Conservation (phyloP, 2,797 vertebrate genomes). For the Danio jaintianensis region DNA sequence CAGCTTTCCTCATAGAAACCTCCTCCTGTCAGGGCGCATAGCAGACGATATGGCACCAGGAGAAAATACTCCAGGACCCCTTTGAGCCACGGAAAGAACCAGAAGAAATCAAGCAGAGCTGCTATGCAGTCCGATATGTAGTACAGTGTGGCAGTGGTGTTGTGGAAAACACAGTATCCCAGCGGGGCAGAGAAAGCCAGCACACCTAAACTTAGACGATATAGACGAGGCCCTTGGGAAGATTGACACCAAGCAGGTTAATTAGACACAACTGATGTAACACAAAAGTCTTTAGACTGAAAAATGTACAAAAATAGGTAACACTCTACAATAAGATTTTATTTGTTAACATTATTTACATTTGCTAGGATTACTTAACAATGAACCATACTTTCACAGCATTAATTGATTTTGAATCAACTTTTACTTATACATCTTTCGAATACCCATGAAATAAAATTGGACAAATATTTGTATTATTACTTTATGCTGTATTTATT, state of each 20-base stretch:
- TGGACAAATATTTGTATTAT: too few species aligned
- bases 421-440: neutral
- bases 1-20: constrained; percentile 74
- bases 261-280: constrained; percentile 9
- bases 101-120: constrained; percentile 83
- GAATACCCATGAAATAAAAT: too few species aligned
- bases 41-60: constrained; percentile 81
- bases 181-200: constrained; percentile 85
- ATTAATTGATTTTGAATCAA: neutral
- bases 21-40: constrained; percentile 76
- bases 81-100: constrained; percentile 84
- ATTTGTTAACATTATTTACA: neutral
- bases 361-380: neutral
- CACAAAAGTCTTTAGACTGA: too few species aligned
- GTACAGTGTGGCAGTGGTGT: constrained; percentile 83
- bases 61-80: constrained; percentile 79
- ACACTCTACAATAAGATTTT: neutral
- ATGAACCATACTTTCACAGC: neutral
- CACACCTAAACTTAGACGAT: constrained; percentile 83
- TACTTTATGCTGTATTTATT: too few species aligned
- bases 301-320: neutral
- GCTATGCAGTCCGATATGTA: constrained; percentile 83
- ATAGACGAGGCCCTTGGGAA: constrained; percentile 80
- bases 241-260: constrained; percentile 31
- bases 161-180: constrained; percentile 81